Evolutionary conservation across 2,888 invertebrate genomes (phyloP).

Genomic region (Lycophotia porphyrea): DNA sequence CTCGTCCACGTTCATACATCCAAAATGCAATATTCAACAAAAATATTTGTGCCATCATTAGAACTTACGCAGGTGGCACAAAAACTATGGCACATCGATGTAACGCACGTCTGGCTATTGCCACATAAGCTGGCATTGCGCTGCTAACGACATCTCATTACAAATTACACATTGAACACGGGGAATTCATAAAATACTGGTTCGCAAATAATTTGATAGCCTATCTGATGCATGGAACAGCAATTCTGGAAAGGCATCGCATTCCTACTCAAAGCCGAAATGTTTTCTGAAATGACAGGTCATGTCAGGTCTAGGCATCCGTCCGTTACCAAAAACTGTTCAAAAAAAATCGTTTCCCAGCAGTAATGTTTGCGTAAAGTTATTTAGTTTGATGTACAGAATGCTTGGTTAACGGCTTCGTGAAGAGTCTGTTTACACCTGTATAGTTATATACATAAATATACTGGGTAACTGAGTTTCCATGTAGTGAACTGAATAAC

Average conservation of each 20-base stretch:
- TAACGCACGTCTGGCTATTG: constrained; percentile 6
- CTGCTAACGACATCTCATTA: constrained; percentile 8
- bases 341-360: too few species aligned
- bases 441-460: neutral
- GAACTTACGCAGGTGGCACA: neutral
- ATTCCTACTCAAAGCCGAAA: neutral
- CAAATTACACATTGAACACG: constrained; percentile 18
- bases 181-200: constrained; percentile 12
- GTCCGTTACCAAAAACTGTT: too few species aligned
- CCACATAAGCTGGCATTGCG: constrained; percentile 25
- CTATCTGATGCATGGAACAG: neutral
- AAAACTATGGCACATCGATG: constrained; percentile 2
- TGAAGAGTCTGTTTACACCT: too few species aligned
- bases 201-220: neutral
- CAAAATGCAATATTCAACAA: neutral
- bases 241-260: neutral
- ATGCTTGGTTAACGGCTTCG: too few species aligned
- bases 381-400: too few species aligned
- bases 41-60: constrained; percentile 4
- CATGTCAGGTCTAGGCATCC: neutral
- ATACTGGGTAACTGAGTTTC: neutral
- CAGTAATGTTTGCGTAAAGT: too few species aligned
- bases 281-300: neutral
- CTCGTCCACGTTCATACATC: too few species aligned
- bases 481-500: too few species aligned